Conservation (phyloP, 1,140 invertebrate genomes). For the Heterodera carotae region DNA sequence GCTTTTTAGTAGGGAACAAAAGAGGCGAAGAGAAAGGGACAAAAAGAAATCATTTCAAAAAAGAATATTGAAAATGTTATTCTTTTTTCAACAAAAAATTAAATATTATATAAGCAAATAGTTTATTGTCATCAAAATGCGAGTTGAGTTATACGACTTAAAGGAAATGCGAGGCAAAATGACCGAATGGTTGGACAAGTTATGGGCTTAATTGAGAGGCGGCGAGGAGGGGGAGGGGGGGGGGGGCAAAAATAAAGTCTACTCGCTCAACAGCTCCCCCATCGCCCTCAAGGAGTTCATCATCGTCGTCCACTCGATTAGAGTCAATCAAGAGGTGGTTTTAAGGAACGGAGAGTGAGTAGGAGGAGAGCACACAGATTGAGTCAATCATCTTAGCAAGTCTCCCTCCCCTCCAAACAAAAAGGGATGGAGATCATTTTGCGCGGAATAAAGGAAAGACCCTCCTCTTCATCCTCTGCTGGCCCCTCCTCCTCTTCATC, state of each 20-base stretch:
- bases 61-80: neutral
- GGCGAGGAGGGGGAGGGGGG: no score
- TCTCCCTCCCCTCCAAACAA: neutral
- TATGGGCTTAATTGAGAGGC: constrained; percentile 5
- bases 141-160: no score
- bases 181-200: neutral
- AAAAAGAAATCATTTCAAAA: neutral
- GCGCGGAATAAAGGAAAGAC: no score
- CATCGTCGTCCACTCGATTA: constrained; percentile 21
- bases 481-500: no score
- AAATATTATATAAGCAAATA: no score
- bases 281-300: neutral
- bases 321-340: constrained; percentile 17
- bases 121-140: no score
- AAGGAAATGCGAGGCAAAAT: neutral
- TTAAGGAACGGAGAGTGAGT: neutral
- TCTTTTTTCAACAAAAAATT: no score
- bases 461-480: no score
- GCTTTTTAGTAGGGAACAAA: neutral
- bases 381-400: neutral
- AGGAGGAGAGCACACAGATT: neutral
- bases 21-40: neutral
- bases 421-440: no score
- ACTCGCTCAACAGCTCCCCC: neutral
- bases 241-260: neutral